Evolutionary conservation across 2,888 invertebrate species (phyloP).

Genomic region (Cartodere bifasciata): DNA sequence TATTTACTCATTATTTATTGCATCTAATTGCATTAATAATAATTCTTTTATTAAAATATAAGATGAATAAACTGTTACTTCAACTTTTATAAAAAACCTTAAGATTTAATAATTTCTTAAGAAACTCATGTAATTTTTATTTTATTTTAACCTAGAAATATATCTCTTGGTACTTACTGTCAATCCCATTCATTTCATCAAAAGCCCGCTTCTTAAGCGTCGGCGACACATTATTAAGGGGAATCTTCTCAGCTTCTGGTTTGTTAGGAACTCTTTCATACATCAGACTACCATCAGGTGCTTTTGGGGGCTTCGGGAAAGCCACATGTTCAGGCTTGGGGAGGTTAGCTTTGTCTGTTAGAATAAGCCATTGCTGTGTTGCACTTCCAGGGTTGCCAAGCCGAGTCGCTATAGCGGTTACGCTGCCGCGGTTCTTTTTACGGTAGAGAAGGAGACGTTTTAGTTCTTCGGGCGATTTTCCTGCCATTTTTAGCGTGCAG

Average conservation of each 20-base stretch:
- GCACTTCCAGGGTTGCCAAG: slow-evolving; percentile 48
- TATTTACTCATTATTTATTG: too few relatives aligned
- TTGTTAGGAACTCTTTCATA: slow-evolving; percentile 81
- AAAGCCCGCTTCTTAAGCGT: slow-evolving; percentile 74
- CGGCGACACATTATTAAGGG: slow-evolving; percentile 40
- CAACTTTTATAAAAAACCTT: too few relatives aligned
- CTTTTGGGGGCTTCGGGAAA: slow-evolving; percentile 86
- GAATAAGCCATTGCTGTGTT: slow-evolving; percentile 53
- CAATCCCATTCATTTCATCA: slow-evolving; percentile 81
- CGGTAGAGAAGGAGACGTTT: slow-evolving; percentile 42
- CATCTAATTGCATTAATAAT: too few relatives aligned
- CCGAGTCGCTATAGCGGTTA: slow-evolving; percentile 58
- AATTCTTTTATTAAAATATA: too few relatives aligned
- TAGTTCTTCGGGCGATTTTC: slow-evolving; percentile 42
- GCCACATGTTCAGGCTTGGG: slow-evolving; percentile 71
- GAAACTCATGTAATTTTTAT: slow-evolving; percentile 1
- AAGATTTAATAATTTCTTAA: too few relatives aligned
- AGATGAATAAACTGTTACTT: too few relatives aligned
- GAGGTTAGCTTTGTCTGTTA: slow-evolving; percentile 62
- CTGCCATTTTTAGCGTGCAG: slow-evolving; percentile 52
- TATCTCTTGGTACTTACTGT: slow-evolving; percentile 50
- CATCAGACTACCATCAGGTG: slow-evolving; percentile 75
- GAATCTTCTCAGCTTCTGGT: slow-evolving; percentile 54
- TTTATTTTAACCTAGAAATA: not conserved
- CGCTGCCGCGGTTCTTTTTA: slow-evolving; percentile 49